Base-by-base conservation (phyloP, 2,113 vertebrate species). In the Cranoglanis bouderius region DNA sequence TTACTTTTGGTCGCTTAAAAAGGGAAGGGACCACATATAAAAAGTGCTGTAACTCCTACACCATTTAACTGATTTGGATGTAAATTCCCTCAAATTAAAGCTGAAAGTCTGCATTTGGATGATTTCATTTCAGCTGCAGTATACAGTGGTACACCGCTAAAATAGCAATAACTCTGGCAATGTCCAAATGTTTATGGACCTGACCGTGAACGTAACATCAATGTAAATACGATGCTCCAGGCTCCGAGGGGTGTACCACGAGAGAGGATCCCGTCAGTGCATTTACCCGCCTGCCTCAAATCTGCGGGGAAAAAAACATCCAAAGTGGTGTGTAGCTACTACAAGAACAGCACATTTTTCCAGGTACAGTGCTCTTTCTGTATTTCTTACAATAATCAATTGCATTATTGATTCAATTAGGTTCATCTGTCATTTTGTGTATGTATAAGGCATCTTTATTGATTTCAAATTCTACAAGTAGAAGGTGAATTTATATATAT, bases 311-410 rank as follows among this genome's bases (percentile, higher is more conserved):
- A 63, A 6, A 86, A 1, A 0, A 90, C 24, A 2, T 92, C 19
- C 87, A 94, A 93, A 86, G 93, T 94, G 1, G 85, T 92, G 63
- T 91, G 88, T 84, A 94, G 93, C 4, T 94, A 92, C 92, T 93
- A 89, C 91, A 89, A 49, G 40, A 91, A 94, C 80, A 91, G 82
- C 81, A 63, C 88, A 1, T 29, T 94, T 2, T 96, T 96, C 88
- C 91, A 94, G 93, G 95, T 95, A 51, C 87, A 82, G 70, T 32
- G 18, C 43, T 24, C 75, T 49, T 49, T 6, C 40, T 49, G 40
- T 0, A 7, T 29, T 43, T 19, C 46, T 67, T 2, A 88, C 26
- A 70, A 26, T 14, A 63, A 32, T 49, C 8, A 35, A 6, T 70
- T 59, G 53, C 53, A 19, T 59, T 19, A 19, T 86, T 2, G 43